Evolutionary conservation across 2,113 vertebrate genomes (phyloP), one percentile per base, ranked within the genome.

Genomic region (Equus przewalskii): DNA sequence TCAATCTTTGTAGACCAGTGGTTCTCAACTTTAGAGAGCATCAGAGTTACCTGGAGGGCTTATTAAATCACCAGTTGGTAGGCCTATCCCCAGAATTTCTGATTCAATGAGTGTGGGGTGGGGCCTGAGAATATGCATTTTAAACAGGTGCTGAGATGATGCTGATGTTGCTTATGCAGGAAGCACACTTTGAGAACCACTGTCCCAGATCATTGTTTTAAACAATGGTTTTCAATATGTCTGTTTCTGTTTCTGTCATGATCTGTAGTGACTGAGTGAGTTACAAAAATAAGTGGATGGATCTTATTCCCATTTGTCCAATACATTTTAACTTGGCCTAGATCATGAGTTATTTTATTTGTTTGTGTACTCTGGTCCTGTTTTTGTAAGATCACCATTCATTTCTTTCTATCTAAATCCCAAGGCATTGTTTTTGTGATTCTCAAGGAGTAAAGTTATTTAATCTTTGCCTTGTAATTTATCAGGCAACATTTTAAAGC

Each of bases 311-410:
- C 13, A 41, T 94, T 76, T 88, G 5, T 33, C 41, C 16, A 91
- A 69, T 65, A 78, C 24, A 44, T 96, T 93, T 94, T 79, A 93
- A 58, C n/a, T 87, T 94, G 64, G 1, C n/a, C 19, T 76, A 91
- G 24, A 62, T 60, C 60, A 81, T 85, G 24, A 80, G 13, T 70
- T 96, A 91, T 84, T 96, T 91, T 85, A 78, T 41, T 41, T 41
- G 8, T n/a, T 89, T 51, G 3, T 65, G 28, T 80, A n/a, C 13
- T 41, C 51, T 92, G 16, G 22, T 54, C 5, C 30, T 96, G 33
- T 49, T 94, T 93, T 86, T 82, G 6, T 78, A 79, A 89, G 10
- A 79, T 92, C 21, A 33, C 2, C n/a, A 79, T 96, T 72, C 12
- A 91, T 89, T 91, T 85, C 19, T 56, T 79, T 79, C 46, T 79